Evolutionary conservation across 2,888 invertebrate species (phyloP), one percentile per base, ranked within the genome.

Genomic region (Melanophora roralis): DNA sequence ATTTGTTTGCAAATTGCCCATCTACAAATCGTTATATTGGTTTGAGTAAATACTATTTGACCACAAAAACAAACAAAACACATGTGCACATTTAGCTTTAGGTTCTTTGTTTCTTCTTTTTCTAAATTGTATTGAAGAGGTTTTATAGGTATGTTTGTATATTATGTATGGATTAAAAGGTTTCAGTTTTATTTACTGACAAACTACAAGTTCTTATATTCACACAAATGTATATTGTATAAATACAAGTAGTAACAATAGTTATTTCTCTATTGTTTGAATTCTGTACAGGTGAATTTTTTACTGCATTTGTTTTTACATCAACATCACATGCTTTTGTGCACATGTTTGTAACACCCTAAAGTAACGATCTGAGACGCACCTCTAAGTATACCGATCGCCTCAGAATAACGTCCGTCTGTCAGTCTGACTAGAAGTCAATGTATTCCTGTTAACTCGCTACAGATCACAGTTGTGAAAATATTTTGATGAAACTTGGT

Each of bases 31-130:
- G 76, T 80, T 69, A 23, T 76, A 36, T 65, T 68, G 72, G 72
- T 76, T 59, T 73, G 57, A 59, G 32, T 76, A 68, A 80, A 80
- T 76, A 59, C 67, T 23, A 68, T 59, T 73, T 64, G 80, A 68
- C 76, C 80, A 80, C 76, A 80, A n/a, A n/a, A 40, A 47, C 72
- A 80, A 80, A 64, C 72, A 76, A 43, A 73, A 34, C 51, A 57
- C 80, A 73, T 76, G 51, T 76, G 80, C 32, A 68, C 68, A 76
- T 51, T 62, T 34, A 36, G 19, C 53, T n/a, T n/a, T n/a, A 27
- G 40, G 38, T 7, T n/a, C 27, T 65, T 32, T 34, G 27, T 5
- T 16, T 7, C 19, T 43, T 38, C 49, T 62, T 34, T 49, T 55
- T 21, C n/a, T 51, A 23, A 49, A 36, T 53, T 60, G 51, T 60